Percentiles rank a stretch among this genome's conserved stretches.
Conservation (phyloP, 2,113 vertebrate genomes). For the Grammomys surdaster region DNA sequence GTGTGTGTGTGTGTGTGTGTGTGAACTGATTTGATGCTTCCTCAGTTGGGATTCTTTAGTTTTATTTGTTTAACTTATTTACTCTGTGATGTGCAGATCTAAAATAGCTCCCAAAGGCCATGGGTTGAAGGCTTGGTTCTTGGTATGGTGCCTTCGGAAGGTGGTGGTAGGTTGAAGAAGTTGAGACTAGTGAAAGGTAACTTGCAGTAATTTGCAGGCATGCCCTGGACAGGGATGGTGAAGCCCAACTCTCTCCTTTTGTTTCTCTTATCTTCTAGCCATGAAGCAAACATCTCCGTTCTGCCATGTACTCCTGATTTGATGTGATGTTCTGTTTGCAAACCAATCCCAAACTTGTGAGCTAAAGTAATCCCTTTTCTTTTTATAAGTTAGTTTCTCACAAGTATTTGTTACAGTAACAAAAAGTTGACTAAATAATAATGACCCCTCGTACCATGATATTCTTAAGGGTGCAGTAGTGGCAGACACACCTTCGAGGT, state of each 20-base stretch:
- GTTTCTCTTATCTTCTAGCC: background rate
- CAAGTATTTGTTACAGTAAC: background rate
- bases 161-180: too few species aligned
- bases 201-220: background rate
- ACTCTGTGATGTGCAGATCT: background rate
- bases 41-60: background rate
- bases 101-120: background rate
- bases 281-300: background rate
- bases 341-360: background rate
- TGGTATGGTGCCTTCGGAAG: background rate
- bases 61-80: background rate
- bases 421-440: background rate
- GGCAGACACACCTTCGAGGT: background rate
- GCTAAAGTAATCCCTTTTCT: background rate
- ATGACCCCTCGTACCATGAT: background rate
- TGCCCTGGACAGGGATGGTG: too few species aligned
- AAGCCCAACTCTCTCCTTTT: too few species aligned
- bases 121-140: background rate
- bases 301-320: background rate
- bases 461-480: background rate
- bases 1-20: too few species aligned
- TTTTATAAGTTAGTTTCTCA: background rate
- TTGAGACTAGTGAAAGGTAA: too few species aligned
- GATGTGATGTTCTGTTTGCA: background rate
- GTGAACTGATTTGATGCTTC: background rate